Evolutionary conservation across 2,797 vertebrate genomes (phyloP), one percentile per base, ranked within the genome.

Genomic region (Podarcis lilfordi): DNA sequence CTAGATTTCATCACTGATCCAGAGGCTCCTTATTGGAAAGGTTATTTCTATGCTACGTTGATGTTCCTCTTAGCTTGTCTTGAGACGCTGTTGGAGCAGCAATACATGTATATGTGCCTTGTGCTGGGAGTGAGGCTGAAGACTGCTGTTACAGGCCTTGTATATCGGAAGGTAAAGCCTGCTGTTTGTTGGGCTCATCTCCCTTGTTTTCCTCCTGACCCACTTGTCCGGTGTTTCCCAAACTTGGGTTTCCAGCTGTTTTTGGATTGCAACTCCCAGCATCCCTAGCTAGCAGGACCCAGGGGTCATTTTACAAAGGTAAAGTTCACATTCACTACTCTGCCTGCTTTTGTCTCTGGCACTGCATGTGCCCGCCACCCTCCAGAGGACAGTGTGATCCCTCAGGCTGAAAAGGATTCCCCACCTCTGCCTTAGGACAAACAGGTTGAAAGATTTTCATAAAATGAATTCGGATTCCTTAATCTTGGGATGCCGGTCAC

Each of bases 41-140:
- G 98, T 88, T 98, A 98, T 91, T 97, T 99, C 95, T 98, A 97
- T 2, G 98, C 98, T 9, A 94, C 95, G 0, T 92, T 98, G 27
- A 97, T 99, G 97, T 98, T 99, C 96, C 92, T 98, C 75, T 95
- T 98, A 2, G 98, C 98, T 86, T 98, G 98, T 81, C 97, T 99
- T 35, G 98, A 99, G 97, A 98, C 98, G 0, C 95, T 99, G 64
- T 98, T 98, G 88, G 98, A 98, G 94, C 99, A 99, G 69, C 98
- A 97, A 80, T 98, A 98, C 84, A 98, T 99, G 98, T 99, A 99
- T 94, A 94, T 97, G 68, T 97, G 98, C 94, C 98, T 98, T 93
- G 97, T 98, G 3, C 97, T 99, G 88, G 98, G 98, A 59, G 96
- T 99, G 97, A 97, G 98, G 89, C 97, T 99, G 85, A 98, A 98